Evolutionary conservation across 2,113 vertebrate species (phyloP).

Genomic region (Rhea americana): DNA sequence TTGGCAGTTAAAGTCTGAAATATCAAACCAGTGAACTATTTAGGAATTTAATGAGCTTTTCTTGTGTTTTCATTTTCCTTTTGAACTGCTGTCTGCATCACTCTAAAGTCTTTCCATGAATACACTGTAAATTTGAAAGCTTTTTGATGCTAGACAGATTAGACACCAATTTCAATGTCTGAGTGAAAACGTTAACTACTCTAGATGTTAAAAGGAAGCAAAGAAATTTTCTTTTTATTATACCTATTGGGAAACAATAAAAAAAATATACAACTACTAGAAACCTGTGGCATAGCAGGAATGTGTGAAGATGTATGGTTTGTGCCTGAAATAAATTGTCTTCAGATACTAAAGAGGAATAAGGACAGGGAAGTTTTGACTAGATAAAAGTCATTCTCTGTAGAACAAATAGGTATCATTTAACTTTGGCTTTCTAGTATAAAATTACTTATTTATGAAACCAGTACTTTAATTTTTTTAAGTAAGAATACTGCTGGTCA

Average conservation of each 20-base stretch:
- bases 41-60: constrained; percentile 29
- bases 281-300: neutral
- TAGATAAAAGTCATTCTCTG: neutral
- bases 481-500: neutral
- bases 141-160: neutral
- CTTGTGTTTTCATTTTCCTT: constrained; percentile 2
- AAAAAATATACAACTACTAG: neutral
- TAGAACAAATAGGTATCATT: neutral
- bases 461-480: neutral
- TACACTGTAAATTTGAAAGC: neutral
- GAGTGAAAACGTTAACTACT: neutral
- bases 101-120: neutral
- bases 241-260: neutral
- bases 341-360: neutral
- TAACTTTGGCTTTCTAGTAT: neutral
- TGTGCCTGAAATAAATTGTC: neutral
- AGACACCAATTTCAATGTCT: neutral
- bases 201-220: neutral
- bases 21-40: constrained; percentile 14
- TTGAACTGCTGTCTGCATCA: neutral
- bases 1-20: constrained; percentile 15
- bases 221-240: neutral
- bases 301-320: neutral
- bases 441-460: neutral
- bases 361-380: neutral